Conservation (phyloP, 53 echinoderm and acorn worm species). For the Holothuria scabra region DNA sequence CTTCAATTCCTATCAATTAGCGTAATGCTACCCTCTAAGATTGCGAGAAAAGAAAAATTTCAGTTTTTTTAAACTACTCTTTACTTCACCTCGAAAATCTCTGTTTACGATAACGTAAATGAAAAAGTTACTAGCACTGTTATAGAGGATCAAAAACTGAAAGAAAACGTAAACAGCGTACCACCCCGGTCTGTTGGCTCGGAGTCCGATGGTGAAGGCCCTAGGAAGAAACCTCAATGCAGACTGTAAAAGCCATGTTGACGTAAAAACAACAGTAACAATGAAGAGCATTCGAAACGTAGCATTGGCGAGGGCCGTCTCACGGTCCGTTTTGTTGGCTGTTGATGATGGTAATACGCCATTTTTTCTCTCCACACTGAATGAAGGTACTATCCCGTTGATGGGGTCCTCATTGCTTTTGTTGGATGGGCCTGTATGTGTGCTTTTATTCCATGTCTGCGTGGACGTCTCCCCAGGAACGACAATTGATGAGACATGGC, state of each 20-base stretch:
- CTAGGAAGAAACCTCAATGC: not conserved
- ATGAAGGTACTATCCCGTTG: too few species aligned
- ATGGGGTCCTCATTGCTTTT: too few species aligned
- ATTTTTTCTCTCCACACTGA: too few species aligned
- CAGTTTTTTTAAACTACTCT: too few species aligned
- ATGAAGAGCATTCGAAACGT: slow-evolving; percentile 33
- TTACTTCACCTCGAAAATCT: not conserved
- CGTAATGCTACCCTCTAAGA: too few species aligned
- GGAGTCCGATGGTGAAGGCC: not conserved
- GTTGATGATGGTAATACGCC: too few species aligned
- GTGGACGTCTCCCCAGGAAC: too few species aligned
- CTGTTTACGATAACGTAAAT: slow-evolving; percentile 22
- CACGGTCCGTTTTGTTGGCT: not conserved
- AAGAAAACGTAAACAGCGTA: slow-evolving; percentile 14
- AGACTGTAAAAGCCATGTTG: not conserved
- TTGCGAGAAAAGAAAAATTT: too few species aligned
- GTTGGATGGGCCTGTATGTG: too few species aligned
- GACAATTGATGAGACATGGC: too few species aligned
- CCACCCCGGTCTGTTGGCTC: not conserved
- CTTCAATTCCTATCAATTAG: too few species aligned
- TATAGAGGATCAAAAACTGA: not conserved
- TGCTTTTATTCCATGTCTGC: too few species aligned
- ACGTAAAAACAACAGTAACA: slow-evolving; percentile 8
- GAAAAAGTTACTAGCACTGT: not conserved
- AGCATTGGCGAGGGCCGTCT: slow-evolving; percentile 14